Base-by-base conservation (phyloP, 2,797 vertebrate genomes). In the Centroberyx gerrardi region DNA sequence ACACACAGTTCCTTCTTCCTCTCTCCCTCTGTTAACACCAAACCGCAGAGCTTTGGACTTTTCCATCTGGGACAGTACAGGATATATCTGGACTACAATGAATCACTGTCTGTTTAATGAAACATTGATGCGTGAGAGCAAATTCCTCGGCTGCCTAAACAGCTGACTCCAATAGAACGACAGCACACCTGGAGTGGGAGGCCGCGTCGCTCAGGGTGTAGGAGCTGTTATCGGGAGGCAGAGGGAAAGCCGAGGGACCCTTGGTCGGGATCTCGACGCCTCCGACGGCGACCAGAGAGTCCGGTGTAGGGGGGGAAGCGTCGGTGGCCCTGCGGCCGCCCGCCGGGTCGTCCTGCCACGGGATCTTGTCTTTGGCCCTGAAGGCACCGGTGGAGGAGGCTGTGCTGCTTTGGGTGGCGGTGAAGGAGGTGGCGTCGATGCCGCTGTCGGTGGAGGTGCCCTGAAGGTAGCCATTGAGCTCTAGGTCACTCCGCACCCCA, bases 401-500 rank as follows among this genome's bases (percentile, higher is more conserved):
- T 0, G 94, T 95, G 93, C 95, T 97, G 92, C 96, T 94, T 0
- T 97, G 96, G 71, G 95, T 96, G 65, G 96, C 95, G 0, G 95
- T 97, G 0, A 97, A 98, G 27, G 96, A 97, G 5, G 96, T 93
- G 80, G 97, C 96, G 2, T 99, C 98, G 0, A 97, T 97, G 83
- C 97, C 97, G 0, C 97, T 97, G 76, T 99, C 97, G 0, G 96
- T 95, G 0, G 97, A 98, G 0, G 95, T 93, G 63, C 96, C 97
- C 73, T 99, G 97, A 7, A 98, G 95, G 62, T 97, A 98, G 89
- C 96, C 96, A 64, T 96, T 97, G 63, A 97, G 93, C 76, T 99
- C 97, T 0, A 96, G 94, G 2, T 99, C 97, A 0, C 94, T 91
- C 73, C 96, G 95, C 51, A 96, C 96, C 0, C 95, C 96, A 0